phyloP scores from a whole-genome alignment of 2,888 invertebrate genomes.

The Ptilodon capucinus region DNA sequence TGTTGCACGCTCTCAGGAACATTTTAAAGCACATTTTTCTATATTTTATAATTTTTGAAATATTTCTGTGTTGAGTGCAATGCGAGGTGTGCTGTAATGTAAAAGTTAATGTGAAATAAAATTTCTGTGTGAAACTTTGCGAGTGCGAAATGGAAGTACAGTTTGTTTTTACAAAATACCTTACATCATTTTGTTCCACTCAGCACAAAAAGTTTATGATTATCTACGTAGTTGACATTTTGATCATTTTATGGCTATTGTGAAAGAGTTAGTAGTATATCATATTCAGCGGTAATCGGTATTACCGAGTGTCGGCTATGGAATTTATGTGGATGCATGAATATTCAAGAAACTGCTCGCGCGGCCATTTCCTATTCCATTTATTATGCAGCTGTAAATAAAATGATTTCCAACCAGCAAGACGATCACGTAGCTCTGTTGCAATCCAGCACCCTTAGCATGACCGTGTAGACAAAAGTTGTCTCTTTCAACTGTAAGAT shows the following conservation, averaged over 20 bases:
- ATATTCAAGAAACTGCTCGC: neutral
- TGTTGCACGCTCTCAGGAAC: conserved; percentile 52
- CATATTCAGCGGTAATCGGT: too few species aligned
- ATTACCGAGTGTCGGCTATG: neutral
- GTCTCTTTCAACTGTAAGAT: too few species aligned
- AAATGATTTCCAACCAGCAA: neutral
- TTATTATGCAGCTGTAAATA: neutral
- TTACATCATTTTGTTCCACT: neutral
- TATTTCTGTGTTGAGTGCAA: conserved; percentile 39
- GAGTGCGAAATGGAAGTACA: neutral
- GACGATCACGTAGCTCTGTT: too few species aligned
- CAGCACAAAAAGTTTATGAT: too few species aligned
- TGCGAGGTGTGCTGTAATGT: conserved; percentile 21
- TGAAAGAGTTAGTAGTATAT: too few species aligned
- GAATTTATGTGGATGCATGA: neutral
- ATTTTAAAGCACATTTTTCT: conserved; percentile 62
- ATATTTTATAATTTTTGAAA: conserved; percentile 62
- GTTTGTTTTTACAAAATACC: neutral
- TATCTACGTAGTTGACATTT: too few species aligned
- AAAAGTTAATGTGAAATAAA: conserved; percentile 25
- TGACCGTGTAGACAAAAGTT: too few species aligned
- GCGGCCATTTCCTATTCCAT: neutral
- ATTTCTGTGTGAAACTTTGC: conserved; percentile 10
- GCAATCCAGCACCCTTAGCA: too few species aligned
- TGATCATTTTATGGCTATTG: too few species aligned